Evolutionary conservation across 2,888 invertebrate genomes (phyloP).

Genomic region (Buathra laborator): DNA sequence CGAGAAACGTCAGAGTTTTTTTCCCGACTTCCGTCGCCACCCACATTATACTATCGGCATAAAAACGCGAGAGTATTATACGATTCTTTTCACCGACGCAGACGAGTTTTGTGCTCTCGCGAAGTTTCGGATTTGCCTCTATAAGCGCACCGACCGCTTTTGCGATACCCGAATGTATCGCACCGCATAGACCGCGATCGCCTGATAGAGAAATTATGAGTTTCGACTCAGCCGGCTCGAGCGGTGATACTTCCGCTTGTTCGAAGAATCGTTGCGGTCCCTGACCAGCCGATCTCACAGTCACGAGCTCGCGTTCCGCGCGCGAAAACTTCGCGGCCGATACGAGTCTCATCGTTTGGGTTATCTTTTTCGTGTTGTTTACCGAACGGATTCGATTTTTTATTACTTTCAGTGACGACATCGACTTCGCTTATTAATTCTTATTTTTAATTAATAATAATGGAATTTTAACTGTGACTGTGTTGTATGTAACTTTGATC

Average conservation of each 20-base stretch:
- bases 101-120: conserved; percentile 62
- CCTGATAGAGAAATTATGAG: conserved; percentile 69
- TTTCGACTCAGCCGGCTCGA: conserved; percentile 53
- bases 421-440: conserved; percentile 31
- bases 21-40: conserved; percentile 70
- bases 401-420: conserved; percentile 72
- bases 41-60: conserved; percentile 69
- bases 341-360: conserved; percentile 72
- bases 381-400: conserved; percentile 73
- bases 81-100: conserved; percentile 71
- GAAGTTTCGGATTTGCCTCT: conserved; percentile 42
- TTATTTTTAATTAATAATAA: no score
- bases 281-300: conserved; percentile 63
- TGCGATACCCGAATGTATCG: conserved; percentile 71
- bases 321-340: conserved; percentile 71
- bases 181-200: conserved; percentile 72
- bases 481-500: no score
- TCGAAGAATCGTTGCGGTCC: conserved; percentile 65
- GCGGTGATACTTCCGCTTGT: conserved; percentile 56
- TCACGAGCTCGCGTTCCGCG: conserved; percentile 65
- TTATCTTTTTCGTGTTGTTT: conserved; percentile 72
- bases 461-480: no score
- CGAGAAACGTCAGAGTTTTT: conserved; percentile 69
- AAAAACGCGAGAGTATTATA: conserved; percentile 67
- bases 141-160: conserved; percentile 57